Conservation (phyloP, 2,113 vertebrate genomes). For the Scopus umbretta region DNA sequence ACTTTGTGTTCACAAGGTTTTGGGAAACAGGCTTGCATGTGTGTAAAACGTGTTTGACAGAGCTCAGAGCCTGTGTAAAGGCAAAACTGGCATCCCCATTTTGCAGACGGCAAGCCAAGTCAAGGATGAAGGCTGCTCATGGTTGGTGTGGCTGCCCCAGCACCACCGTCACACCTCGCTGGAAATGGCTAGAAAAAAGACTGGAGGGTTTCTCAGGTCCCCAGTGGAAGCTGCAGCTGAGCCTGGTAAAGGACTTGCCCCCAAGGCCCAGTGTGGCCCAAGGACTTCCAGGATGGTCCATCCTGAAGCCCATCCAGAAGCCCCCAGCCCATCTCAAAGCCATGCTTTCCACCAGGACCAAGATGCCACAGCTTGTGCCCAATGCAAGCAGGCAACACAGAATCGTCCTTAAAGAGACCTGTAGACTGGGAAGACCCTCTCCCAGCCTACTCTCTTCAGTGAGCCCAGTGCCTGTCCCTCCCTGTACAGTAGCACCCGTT, state of each 20-base stretch:
- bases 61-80: not conserved
- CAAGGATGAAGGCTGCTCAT: not conserved
- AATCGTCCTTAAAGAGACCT: not conserved
- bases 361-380: not conserved
- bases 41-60: not conserved
- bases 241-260: not conserved
- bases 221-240: not conserved
- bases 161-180: not conserved
- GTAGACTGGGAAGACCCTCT: not conserved
- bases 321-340: not conserved
- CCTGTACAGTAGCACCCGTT: not conserved
- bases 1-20: not conserved
- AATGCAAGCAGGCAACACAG: fast-evolving
- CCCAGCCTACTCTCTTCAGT: not conserved
- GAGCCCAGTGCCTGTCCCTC: not conserved
- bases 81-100: not conserved
- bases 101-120: not conserved
- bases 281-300: not conserved
- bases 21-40: not conserved
- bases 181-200: not conserved
- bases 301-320: not conserved
- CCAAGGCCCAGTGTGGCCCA: not conserved
- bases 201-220: not conserved
- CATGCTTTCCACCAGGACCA: fast-evolving
- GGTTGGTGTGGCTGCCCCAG: not conserved